Evolutionary conservation across 2,888 invertebrate genomes (phyloP).

Genomic region (Ommatoiulus sabulosus): DNA sequence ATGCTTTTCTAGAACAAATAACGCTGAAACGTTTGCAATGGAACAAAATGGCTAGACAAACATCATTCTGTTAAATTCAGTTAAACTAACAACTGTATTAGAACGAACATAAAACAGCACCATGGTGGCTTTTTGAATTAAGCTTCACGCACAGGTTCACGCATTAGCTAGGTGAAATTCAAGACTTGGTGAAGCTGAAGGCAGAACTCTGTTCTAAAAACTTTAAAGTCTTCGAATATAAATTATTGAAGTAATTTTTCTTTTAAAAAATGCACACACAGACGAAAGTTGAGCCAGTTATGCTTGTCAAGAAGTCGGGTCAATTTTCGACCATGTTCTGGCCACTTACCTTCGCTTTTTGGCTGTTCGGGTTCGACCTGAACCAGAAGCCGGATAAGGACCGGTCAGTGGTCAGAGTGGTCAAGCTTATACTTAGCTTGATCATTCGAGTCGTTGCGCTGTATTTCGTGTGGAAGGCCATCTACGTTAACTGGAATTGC

Average conservation of each 20-base stretch:
- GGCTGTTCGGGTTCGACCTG: background rate
- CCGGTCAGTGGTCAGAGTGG: background rate
- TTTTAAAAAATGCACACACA: background rate
- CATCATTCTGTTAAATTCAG: too few relatives aligned
- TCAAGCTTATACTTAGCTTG: background rate
- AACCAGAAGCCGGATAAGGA: background rate
- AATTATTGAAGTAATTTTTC: too few relatives aligned
- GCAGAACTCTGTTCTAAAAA: background rate
- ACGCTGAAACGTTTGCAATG: too few relatives aligned
- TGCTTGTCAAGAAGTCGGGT: background rate
- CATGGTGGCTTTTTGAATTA: too few relatives aligned
- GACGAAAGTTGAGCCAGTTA: background rate
- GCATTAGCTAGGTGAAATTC: too few relatives aligned
- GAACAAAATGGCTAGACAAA: too few relatives aligned
- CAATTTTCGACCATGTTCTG: background rate
- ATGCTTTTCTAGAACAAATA: too few relatives aligned
- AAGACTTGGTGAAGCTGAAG: background rate
- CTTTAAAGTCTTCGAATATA: too few relatives aligned
- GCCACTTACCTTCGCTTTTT: background rate
- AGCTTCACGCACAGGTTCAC: too few relatives aligned
- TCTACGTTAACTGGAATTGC: background rate
- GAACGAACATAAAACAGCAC: too few relatives aligned
- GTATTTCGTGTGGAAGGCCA: background rate
- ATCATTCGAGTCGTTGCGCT: background rate
- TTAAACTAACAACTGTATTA: too few relatives aligned